These are phyloP conservation scores for Theonella swinhoei DNA, from an alignment of 37 sponge, comb jelly and placozoan genomes.

Conservation along the genomic window DNA sequence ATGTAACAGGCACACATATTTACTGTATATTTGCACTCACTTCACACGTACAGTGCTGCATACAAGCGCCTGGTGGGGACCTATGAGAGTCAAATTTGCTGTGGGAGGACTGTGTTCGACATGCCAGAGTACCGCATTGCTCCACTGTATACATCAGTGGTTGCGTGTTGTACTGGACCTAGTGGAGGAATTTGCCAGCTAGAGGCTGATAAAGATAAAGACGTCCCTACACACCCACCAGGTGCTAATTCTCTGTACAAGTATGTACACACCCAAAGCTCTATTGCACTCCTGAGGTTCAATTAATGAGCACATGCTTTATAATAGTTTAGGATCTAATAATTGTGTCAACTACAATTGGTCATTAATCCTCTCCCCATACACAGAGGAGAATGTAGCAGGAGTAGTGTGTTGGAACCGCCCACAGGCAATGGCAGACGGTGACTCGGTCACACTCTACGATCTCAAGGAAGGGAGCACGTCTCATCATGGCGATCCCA, in stretches of 20 bases:
- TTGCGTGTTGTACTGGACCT: conserved; percentile 72
- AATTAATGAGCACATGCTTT: no score
- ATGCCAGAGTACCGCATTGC: conserved; percentile 55
- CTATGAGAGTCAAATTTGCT: conserved; percentile 29
- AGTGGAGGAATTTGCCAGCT: conserved; percentile 57
- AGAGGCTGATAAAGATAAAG: conserved; percentile 20
- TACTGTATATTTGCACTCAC: no score
- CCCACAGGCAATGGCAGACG: conserved; percentile 55
- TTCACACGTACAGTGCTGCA: no score
- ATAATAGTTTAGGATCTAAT: no score
- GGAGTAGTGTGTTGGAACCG: conserved; percentile 65
- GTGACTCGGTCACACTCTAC: conserved; percentile 77
- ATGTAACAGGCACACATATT: no score
- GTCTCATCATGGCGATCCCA: conserved; percentile 82
- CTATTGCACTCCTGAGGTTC: no score
- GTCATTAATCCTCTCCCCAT: no score
- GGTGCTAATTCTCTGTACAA: no score
- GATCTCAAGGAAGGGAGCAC: conserved; percentile 42
- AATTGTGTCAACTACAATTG: no score
- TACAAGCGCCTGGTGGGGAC: conserved; percentile 27
- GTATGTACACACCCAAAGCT: no score
- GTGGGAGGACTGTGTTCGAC: conserved; percentile 42
- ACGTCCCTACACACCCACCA: conserved; percentile 32
- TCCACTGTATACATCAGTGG: conserved; percentile 36
- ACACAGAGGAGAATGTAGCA: conserved; percentile 32